Percentiles rank a stretch among this genome's conserved stretches.
Conservation (phyloP, 2,797 vertebrate genomes). For the Scolopax rusticola region DNA sequence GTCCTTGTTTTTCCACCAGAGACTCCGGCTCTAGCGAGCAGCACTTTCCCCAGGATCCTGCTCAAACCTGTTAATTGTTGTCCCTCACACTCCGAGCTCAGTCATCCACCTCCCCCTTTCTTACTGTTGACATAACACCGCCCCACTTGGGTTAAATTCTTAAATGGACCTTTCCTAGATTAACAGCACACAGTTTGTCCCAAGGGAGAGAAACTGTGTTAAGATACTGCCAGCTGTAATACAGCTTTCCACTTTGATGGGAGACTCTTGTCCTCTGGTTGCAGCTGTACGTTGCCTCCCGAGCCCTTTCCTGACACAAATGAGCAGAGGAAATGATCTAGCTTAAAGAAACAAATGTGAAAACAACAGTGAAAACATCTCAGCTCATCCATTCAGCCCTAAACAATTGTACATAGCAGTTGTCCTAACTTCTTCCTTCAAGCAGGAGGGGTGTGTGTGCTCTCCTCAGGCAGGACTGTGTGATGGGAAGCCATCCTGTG, state of each 20-base stretch:
- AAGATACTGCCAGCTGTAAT: slow-evolving; percentile 68
- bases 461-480: neutral
- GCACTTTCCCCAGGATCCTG: slow-evolving; percentile 17
- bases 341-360: neutral
- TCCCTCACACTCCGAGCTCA: slow-evolving; percentile 1
- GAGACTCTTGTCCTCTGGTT: slow-evolving; percentile 63
- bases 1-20: slow-evolving; percentile 45
- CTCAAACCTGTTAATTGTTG: slow-evolving; percentile 64
- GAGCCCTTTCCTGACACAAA: slow-evolving; percentile 57
- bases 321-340: slow-evolving; percentile 27
- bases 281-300: neutral
- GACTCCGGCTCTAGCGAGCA: neutral
- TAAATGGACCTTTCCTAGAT: slow-evolving; percentile 66
- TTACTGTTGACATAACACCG: slow-evolving; percentile 43
- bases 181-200: slow-evolving; percentile 67
- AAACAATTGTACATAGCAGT: neutral
- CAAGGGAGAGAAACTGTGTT: slow-evolving; percentile 65
- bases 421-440: neutral
- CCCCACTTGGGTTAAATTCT: slow-evolving; percentile 59
- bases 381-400: neutral
- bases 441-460: neutral
- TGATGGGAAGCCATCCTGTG: neutral
- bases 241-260: slow-evolving; percentile 58
- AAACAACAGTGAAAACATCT: neutral
- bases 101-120: slow-evolving; percentile 1